Conservation (phyloP, 2,797 vertebrate genomes). For the Pangasius krempfi region DNA sequence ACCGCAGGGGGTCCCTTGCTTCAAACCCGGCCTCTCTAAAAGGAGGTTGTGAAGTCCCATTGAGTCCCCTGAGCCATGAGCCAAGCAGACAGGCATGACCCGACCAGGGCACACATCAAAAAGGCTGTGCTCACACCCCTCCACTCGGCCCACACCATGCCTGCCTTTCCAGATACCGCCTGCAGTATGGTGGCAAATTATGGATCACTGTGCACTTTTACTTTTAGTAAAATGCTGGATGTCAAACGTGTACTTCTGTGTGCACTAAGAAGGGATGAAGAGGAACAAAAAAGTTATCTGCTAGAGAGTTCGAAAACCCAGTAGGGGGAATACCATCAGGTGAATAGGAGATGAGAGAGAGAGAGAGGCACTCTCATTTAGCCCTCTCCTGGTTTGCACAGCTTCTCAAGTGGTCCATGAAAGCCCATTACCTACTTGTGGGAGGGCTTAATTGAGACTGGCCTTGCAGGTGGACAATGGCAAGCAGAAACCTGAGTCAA, state of each 20-base stretch:
- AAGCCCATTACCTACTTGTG: constrained; percentile 69
- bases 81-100: constrained; percentile 61
- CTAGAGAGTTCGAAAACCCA: constrained; percentile 36
- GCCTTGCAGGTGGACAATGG: constrained; percentile 66
- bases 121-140: constrained; percentile 31
- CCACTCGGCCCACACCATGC: constrained; percentile 33
- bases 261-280: constrained; percentile 24
- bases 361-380: constrained; percentile 45
- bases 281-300: constrained; percentile 29
- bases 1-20: constrained; percentile 69
- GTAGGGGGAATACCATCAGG: constrained; percentile 50
- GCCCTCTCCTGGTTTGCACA: constrained; percentile 61
- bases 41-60: constrained; percentile 53
- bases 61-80: constrained; percentile 56
- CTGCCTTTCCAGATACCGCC: constrained; percentile 30
- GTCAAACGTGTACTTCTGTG: constrained; percentile 50
- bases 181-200: constrained; percentile 40
- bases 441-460: constrained; percentile 69
- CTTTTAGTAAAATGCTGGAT: constrained; percentile 45
- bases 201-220: constrained; percentile 13
- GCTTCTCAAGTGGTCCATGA: constrained; percentile 70
- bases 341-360: constrained; percentile 42
- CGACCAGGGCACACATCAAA: constrained; percentile 58
- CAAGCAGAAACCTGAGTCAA: constrained; percentile 60
- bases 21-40: constrained; percentile 63